Evolutionary conservation across 2,113 vertebrate species (phyloP).

Genomic region (Canis aureus): DNA sequence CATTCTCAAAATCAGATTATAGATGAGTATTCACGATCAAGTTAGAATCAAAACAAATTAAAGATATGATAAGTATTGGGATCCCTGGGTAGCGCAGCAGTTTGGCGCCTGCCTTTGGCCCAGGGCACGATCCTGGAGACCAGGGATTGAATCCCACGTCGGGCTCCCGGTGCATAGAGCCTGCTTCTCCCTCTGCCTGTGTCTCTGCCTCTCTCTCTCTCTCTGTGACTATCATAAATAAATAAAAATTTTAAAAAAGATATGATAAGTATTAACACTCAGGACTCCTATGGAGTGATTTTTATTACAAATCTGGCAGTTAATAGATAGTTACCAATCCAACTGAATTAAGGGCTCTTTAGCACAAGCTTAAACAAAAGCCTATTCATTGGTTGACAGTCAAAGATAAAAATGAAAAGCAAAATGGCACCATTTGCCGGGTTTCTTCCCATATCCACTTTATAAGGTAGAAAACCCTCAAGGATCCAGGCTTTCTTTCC

Average conservation of each 20-base stretch:
- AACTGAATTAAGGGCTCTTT: not conserved
- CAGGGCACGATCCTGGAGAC: no score
- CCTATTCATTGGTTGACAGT: not conserved
- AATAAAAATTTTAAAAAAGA: not conserved
- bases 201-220: no score
- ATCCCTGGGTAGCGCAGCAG: no score
- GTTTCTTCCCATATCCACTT: not conserved
- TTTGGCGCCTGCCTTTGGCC: no score
- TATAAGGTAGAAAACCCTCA: not conserved
- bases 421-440: not conserved
- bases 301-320: not conserved
- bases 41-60: not conserved
- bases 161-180: no score
- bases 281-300: not conserved
- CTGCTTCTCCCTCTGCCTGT: no score
- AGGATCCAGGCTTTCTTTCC: not conserved
- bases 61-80: not conserved
- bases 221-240: no score
- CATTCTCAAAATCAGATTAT: not conserved
- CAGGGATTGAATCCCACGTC: no score
- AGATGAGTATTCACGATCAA: not conserved
- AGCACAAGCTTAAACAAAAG: slow-evolving; percentile 11
- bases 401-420: not conserved
- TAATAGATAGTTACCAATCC: not conserved
- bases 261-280: not conserved